phyloP scores from a whole-genome alignment of 2,113 vertebrate genomes.

The Oncorhynchus clarkii region DNA sequence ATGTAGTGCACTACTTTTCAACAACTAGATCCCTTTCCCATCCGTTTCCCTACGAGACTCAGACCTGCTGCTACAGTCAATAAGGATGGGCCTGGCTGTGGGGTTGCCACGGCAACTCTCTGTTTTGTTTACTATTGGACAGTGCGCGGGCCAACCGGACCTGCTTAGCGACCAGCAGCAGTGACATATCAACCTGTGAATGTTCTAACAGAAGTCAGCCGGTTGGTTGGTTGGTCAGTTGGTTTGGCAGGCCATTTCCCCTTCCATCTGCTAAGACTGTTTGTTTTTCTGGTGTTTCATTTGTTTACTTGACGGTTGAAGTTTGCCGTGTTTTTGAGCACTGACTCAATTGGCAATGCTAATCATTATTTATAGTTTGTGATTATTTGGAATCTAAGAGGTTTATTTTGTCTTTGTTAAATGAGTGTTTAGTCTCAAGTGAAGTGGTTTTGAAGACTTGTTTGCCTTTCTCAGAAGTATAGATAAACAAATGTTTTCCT shows the following conservation, averaged over 20 bases:
- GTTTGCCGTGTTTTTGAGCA: no score
- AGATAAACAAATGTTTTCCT: not conserved
- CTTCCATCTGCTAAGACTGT: slow-evolving; percentile 16
- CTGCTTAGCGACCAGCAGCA: slow-evolving; percentile 18
- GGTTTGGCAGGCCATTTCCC: not conserved
- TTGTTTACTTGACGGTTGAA: slow-evolving; percentile 9
- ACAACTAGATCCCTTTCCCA: slow-evolving; percentile 53
- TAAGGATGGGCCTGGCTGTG: slow-evolving; percentile 17
- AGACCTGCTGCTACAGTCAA: slow-evolving; percentile 37
- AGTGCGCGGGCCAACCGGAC: slow-evolving; percentile 16
- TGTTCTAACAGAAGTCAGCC: slow-evolving; percentile 34
- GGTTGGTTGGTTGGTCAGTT: slow-evolving; percentile 1
- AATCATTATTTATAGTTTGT: not conserved
- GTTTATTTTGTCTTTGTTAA: not conserved
- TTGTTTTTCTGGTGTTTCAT: slow-evolving; percentile 31
- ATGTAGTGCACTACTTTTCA: slow-evolving; percentile 38
- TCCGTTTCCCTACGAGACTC: slow-evolving; percentile 25
- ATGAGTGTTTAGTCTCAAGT: not conserved
- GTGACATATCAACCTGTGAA: slow-evolving; percentile 33
- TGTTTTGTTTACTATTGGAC: slow-evolving; percentile 53
- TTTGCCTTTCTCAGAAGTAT: slow-evolving; percentile 15
- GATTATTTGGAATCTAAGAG: not conserved
- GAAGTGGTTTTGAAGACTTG: not conserved
- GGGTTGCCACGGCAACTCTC: slow-evolving; percentile 39
- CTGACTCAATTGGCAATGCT: not conserved